A percentile compares a stretch with the other conserved stretches of the same genome.
These are phyloP conservation scores for Epizoanthus rinbou DNA, from an alignment of 92 coral and sea anemone genomes.

Conservation along the genomic window DNA sequence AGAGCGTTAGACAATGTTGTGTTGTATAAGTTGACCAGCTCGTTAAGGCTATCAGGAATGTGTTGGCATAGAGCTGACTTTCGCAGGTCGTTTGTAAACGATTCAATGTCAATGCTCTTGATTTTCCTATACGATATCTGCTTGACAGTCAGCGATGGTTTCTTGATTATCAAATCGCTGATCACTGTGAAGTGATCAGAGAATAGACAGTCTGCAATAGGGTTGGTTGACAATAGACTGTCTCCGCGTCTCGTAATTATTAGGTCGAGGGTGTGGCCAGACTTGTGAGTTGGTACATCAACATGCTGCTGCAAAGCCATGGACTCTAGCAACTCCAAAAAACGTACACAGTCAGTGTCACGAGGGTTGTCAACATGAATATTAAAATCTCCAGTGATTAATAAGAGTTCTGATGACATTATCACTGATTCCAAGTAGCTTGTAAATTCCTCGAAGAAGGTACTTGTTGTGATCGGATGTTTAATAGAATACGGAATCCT, in stretches of 20 bases:
- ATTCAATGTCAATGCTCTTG: not conserved
- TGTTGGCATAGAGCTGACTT: conserved; percentile 45
- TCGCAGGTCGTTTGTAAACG: conserved; percentile 28
- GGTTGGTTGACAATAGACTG: conserved; percentile 40
- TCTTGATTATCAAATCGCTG: conserved; percentile 45
- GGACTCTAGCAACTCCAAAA: conserved; percentile 43
- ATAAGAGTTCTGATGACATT: conserved; percentile 34
- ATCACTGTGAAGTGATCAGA: conserved; percentile 45
- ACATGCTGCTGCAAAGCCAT: conserved; percentile 42
- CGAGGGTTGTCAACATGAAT: conserved; percentile 32
- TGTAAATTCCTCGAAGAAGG: conserved; percentile 28
- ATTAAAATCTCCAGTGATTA: conserved; percentile 21
- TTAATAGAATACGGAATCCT: conserved; percentile 41
- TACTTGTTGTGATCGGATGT: conserved; percentile 31
- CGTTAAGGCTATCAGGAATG: conserved; percentile 28
- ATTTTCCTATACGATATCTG: conserved; percentile 38
- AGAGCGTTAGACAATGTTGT: conserved; percentile 24
- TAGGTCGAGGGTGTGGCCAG: conserved; percentile 34
- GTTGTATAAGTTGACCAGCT: conserved; percentile 42
- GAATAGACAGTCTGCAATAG: conserved; percentile 41
- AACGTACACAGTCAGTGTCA: conserved; percentile 24
- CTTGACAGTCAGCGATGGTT: conserved; percentile 28
- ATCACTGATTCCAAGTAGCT: conserved; percentile 39
- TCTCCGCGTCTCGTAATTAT: conserved; percentile 30
- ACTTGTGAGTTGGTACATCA: conserved; percentile 39